Evolutionary conservation across 2,797 vertebrate genomes (phyloP), one percentile per base, ranked within the genome.

Genomic region (Hybognathus amarus): DNA sequence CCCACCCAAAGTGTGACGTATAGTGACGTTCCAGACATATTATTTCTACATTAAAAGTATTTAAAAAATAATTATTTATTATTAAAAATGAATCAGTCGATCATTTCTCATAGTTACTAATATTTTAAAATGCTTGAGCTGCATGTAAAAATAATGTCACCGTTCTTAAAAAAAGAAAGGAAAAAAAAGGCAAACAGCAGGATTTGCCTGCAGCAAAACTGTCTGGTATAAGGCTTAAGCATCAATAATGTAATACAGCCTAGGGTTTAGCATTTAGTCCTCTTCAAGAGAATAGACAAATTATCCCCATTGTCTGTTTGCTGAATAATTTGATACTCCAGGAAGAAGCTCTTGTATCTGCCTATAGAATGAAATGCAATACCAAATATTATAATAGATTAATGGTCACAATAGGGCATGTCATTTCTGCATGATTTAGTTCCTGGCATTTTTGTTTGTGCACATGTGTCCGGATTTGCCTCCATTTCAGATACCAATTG

Each of bases 241-340:
- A 50, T 63, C 13, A 81, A 50, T 81, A 38, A 50, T 81, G 27
- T 36, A 24, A 63, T 63, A 38, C 40, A 73, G 13, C 68, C 54
- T 63, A 30, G 20, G 38, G 79, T 24, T 71, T 9, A 47, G 15
- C 20, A n/a, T 59, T 30, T 38, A 56, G 52, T 52, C 69, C 69
- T 71, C 10, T 84, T 45, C 22, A 63, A 69, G 33, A 56, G 27
- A 81, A 85, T n/a, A 59, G 61, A 82, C 17, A 64, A 61, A 64
- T 61, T 66, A n/a, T 30, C 5, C 7, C 15, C 33, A 59, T 78
- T 36, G 11, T 52, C 6, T 88, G 87, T 87, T 89, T 27, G 12
- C 76, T 82, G 83, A 88, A 90, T 86, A 89, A 88, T 91, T 85
- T 89, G 87, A 92, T 92, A 86, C 88, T 86, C 82, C 91, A 93